Conservation (phyloP, 2,797 vertebrate species). For the Champsocephalus gunnari region DNA sequence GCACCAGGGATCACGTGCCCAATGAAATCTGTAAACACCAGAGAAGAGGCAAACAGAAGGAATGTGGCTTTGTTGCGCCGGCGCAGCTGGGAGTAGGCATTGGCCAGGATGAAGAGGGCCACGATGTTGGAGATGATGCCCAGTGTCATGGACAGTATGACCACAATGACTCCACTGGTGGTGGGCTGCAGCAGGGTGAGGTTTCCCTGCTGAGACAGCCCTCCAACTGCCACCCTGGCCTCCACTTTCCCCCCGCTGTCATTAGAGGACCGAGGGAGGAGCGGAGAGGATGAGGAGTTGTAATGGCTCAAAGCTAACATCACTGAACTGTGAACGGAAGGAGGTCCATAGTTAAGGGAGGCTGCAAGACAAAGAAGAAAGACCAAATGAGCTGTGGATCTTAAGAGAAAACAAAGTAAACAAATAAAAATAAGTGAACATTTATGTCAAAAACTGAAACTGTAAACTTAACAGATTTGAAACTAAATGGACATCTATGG, state of each 20-base stretch:
- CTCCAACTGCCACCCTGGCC: constrained; percentile 47
- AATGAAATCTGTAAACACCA: constrained; percentile 89
- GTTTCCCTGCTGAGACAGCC: constrained; percentile 60
- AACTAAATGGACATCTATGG: background rate
- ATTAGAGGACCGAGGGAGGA: constrained; percentile 52
- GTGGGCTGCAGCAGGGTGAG: constrained; percentile 47
- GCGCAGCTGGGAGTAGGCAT: constrained; percentile 85
- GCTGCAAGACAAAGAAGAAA: constrained; percentile 53
- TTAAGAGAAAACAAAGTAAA: background rate
- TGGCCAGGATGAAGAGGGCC: constrained; percentile 88
- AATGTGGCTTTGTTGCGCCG: constrained; percentile 91
- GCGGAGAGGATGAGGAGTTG: constrained; percentile 63
- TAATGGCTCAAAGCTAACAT: constrained; percentile 76
- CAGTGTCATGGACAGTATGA: constrained; percentile 88
- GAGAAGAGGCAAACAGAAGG: constrained; percentile 88
- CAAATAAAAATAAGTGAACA: background rate
- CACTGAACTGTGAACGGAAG: constrained; percentile 38
- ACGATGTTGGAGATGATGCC: constrained; percentile 90
- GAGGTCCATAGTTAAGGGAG: constrained; percentile 39
- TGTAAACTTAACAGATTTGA: background rate
- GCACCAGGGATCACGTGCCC: constrained; percentile 90
- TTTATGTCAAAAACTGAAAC: background rate
- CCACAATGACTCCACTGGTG: constrained; percentile 73
- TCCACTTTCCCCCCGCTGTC: constrained; percentile 60
- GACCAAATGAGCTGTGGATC: background rate